phyloP scores from a whole-genome alignment of 2,888 invertebrate genomes.

The Palloptera scutellata region DNA sequence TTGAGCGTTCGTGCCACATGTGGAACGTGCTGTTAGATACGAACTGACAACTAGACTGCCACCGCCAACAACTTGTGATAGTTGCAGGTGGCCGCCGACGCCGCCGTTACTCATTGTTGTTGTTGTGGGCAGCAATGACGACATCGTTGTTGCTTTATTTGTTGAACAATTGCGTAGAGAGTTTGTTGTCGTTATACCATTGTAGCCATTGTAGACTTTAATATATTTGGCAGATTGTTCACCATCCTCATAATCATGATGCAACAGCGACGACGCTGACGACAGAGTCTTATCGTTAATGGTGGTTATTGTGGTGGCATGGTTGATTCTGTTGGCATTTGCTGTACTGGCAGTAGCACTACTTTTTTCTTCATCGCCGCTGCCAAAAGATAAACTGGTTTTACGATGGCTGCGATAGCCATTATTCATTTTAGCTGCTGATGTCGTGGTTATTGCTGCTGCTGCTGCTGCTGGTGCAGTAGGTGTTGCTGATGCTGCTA shows the following conservation, averaged over 20 bases:
- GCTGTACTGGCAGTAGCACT: slow-evolving; percentile 20
- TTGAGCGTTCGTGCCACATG: slow-evolving; percentile 34
- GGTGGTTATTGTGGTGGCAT: no score
- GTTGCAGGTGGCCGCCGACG: slow-evolving; percentile 32
- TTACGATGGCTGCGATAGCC: slow-evolving; percentile 37
- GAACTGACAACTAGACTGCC: slow-evolving; percentile 67
- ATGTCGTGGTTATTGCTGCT: slow-evolving; percentile 32
- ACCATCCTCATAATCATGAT: slow-evolving; percentile 40
- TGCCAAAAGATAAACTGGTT: slow-evolving; percentile 36
- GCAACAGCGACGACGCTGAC: slow-evolving; percentile 20
- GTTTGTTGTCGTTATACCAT: no score
- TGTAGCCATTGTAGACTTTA: slow-evolving; percentile 48
- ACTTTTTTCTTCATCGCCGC: slow-evolving; percentile 7
- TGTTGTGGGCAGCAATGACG: slow-evolving; percentile 41
- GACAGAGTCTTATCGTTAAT: background rate
- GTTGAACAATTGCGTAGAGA: background rate
- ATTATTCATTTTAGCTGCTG: background rate
- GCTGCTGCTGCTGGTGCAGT: slow-evolving; percentile 31
- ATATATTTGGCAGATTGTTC: slow-evolving; percentile 56
- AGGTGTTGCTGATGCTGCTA: slow-evolving; percentile 27
- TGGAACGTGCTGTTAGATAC: no score
- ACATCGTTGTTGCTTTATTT: background rate
- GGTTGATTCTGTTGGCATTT: slow-evolving; percentile 26
- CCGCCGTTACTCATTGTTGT: slow-evolving; percentile 26
- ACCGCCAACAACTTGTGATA: slow-evolving; percentile 50